Evolutionary conservation across 2,113 vertebrate species (phyloP).

Genomic region (Peromyscus maniculatus): DNA sequence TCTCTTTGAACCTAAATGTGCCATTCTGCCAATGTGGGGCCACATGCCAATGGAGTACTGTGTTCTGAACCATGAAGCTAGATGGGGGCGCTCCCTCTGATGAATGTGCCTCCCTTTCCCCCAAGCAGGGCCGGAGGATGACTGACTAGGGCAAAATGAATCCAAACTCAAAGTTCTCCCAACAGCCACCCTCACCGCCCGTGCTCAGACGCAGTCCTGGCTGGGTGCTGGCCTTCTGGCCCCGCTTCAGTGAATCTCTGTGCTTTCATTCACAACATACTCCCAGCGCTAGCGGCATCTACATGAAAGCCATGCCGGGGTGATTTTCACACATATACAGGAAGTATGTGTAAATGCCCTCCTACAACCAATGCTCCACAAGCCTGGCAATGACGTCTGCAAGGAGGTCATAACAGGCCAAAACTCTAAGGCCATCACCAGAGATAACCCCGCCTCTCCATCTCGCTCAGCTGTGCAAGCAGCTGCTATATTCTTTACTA

Average conservation of each 20-base stretch:
- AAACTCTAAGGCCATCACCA: background rate
- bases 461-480: background rate
- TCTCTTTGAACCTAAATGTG: conserved; percentile 72
- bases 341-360: background rate
- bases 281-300: background rate
- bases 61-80: conserved; percentile 11
- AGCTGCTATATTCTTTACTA: background rate
- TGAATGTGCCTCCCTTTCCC: background rate
- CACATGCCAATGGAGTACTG: background rate
- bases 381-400: no score
- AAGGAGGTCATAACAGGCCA: background rate
- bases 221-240: background rate
- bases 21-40: conserved; percentile 36
- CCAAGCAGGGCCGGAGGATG: background rate
- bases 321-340: background rate
- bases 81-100: background rate
- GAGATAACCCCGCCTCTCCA: background rate
- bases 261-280: background rate
- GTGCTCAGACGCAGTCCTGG: background rate
- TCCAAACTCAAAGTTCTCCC: background rate
- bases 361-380: accelerated
- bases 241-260: background rate
- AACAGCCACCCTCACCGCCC: background rate
- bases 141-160: background rate
- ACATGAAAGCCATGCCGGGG: background rate